phyloP scores from a whole-genome alignment of 2,113 vertebrate species.

The Hippoglossus stenolepis region DNA sequence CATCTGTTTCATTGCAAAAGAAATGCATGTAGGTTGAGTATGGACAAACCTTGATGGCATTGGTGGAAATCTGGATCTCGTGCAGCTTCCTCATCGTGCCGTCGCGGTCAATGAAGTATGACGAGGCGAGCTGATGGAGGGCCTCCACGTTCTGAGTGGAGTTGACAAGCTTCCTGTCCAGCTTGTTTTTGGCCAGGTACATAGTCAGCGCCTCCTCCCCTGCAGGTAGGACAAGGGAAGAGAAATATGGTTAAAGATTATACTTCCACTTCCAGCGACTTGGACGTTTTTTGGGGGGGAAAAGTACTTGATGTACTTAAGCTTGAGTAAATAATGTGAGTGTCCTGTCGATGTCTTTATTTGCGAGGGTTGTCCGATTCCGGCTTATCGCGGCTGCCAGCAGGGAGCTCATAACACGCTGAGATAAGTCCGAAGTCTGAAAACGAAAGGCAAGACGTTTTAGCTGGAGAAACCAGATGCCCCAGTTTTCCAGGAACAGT shows the following conservation, averaged over 20 bases:
- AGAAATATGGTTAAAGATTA: constrained; percentile 10
- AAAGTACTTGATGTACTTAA: background rate
- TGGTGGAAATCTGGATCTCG: constrained; percentile 98
- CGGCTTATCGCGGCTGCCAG: constrained; percentile 32
- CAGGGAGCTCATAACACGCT: constrained; percentile 30
- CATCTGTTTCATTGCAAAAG: background rate
- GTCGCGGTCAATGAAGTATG: constrained; percentile 98
- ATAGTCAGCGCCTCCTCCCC: constrained; percentile 98
- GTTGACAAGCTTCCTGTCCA: constrained; percentile 94
- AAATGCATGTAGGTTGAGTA: background rate
- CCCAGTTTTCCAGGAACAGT: constrained; percentile 73
- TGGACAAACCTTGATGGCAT: constrained; percentile 93
- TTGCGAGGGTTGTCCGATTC: constrained; percentile 24
- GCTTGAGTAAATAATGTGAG: constrained; percentile 24
- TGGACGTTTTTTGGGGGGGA: background rate
- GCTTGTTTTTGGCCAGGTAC: constrained; percentile 98
- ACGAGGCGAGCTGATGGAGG: constrained; percentile 97
- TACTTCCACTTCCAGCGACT: background rate
- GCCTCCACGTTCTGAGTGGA: constrained; percentile 95
- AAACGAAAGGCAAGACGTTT: constrained; percentile 42
- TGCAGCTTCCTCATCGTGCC: constrained; percentile 98
- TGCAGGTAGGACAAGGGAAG: constrained; percentile 66
- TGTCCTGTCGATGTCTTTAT: constrained; percentile 8
- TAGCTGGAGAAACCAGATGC: constrained; percentile 66
- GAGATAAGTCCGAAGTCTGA: constrained; percentile 49